These are phyloP conservation scores for Illadopsis cleaveri DNA, from an alignment of 2,113 vertebrate genomes.

Conservation along the genomic window DNA sequence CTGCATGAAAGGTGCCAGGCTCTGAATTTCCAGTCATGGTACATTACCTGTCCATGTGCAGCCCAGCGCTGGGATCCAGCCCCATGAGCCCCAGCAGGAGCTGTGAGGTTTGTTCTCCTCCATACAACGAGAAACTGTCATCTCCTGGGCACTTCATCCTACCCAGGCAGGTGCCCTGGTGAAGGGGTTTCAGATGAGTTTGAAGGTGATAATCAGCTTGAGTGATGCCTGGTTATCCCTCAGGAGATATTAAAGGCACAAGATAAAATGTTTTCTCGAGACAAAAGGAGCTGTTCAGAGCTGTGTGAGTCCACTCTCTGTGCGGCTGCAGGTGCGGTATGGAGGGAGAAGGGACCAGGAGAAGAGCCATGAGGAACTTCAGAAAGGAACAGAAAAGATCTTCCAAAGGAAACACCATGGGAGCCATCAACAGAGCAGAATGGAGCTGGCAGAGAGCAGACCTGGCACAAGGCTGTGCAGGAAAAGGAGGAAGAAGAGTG, in stretches of 20 bases:
- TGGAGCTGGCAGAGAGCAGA: not conserved
- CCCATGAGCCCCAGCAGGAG: not conserved
- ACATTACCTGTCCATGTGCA: not conserved
- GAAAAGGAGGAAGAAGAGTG: not conserved
- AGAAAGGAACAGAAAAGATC: not conserved
- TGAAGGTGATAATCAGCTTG: not conserved
- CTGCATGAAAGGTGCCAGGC: not conserved
- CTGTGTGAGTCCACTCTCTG: not conserved
- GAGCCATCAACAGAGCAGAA: not conserved
- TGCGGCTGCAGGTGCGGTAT: not conserved
- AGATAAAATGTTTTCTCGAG: not conserved
- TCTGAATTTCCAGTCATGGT: not conserved
- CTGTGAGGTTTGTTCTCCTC: not conserved
- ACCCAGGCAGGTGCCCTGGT: not conserved
- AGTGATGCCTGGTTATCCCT: not conserved
- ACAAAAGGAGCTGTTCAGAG: not conserved
- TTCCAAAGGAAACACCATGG: fast-evolving
- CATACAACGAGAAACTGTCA: fast-evolving
- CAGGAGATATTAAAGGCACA: not conserved
- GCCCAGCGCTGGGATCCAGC: not conserved
- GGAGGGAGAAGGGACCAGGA: not conserved
- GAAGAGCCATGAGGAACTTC: not conserved
- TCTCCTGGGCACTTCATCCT: not conserved
- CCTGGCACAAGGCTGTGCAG: not conserved
- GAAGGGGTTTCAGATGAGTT: not conserved